Percentiles rank a stretch among this genome's conserved stretches.
phyloP scores from a whole-genome alignment of 2,888 invertebrate genomes.

The Amblyjoppa fuscipennis region DNA sequence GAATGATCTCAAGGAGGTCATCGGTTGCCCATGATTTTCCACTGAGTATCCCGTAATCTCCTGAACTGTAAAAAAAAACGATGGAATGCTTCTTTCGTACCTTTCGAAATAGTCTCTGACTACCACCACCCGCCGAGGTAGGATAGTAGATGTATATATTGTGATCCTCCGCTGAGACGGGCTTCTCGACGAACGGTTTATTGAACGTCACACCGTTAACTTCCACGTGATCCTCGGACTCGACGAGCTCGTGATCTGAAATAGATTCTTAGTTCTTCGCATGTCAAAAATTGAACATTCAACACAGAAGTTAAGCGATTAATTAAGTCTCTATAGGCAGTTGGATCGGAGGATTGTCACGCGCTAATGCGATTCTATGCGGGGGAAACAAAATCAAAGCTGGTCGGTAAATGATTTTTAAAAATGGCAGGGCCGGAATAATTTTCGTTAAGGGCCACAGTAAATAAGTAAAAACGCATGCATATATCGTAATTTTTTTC shows the following conservation, averaged over 20 bases:
- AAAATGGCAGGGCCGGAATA: background rate
- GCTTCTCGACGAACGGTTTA: slow-evolving; percentile 99
- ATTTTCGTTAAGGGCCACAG: background rate
- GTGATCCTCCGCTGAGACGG: slow-evolving; percentile 99
- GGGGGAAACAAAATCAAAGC: background rate
- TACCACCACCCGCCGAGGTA: slow-evolving; percentile 98
- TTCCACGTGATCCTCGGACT: slow-evolving; percentile 98
- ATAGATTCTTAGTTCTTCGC: slow-evolving; percentile 78
- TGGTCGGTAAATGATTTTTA: background rate
- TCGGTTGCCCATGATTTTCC: slow-evolving; percentile 58
- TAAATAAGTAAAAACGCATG: too few relatives aligned
- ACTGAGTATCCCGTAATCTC: slow-evolving; percentile 45
- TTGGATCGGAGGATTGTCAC: background rate
- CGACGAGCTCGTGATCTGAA: slow-evolving; percentile 95
- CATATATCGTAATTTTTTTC: too few relatives aligned
- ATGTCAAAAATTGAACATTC: slow-evolving; percentile 77
- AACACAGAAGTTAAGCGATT: slow-evolving; percentile 70
- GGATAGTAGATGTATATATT: slow-evolving; percentile 99
- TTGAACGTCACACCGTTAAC: slow-evolving; percentile 98
- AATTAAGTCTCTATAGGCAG: slow-evolving; percentile 9
- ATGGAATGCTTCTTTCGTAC: slow-evolving; percentile 85
- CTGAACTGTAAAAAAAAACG: slow-evolving; percentile 61
- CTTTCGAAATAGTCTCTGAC: slow-evolving; percentile 98
- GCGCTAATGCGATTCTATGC: background rate
- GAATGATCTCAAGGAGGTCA: slow-evolving; percentile 57